phyloP scores from a whole-genome alignment of 1,140 invertebrate genomes.

The Drosophila navojoa region DNA sequence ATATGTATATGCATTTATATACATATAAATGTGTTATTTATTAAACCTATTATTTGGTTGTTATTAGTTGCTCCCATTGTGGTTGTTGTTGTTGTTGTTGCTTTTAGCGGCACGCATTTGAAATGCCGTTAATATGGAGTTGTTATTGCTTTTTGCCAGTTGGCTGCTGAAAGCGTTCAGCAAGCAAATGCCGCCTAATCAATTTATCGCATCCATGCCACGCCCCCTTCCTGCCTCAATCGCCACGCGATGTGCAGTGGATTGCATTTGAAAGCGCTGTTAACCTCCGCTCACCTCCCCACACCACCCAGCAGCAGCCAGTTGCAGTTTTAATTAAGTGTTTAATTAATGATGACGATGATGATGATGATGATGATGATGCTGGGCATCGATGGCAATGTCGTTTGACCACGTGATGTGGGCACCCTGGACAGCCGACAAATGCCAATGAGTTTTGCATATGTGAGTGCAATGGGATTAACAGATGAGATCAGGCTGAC shows the following conservation, averaged over 20 bases:
- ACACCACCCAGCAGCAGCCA: background rate
- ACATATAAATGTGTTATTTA: constrained; percentile 3
- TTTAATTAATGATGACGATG: constrained; percentile 50
- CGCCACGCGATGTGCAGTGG: constrained; percentile 10
- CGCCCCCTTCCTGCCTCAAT: background rate
- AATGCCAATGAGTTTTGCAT: constrained; percentile 42
- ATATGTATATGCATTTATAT: background rate
- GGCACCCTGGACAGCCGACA: constrained; percentile 13
- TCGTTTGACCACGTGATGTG: constrained; percentile 21
- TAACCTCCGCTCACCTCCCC: background rate
- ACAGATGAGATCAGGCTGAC: constrained; percentile 26
- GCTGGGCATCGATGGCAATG: constrained; percentile 34
- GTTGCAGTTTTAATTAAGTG: constrained; percentile 55
- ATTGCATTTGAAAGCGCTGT: constrained; percentile 7
- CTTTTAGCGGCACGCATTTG: constrained; percentile 39
- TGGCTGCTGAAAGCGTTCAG: constrained; percentile 30
- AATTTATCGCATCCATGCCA: constrained; percentile 20
- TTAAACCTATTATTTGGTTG: constrained; percentile 34
- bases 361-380: constrained; percentile 12
- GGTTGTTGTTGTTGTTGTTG: constrained; percentile 12
- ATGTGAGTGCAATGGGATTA: constrained; percentile 26
- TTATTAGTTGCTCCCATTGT: constrained; percentile 28
- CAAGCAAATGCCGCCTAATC: constrained; percentile 45
- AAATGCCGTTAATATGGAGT: constrained; percentile 21
- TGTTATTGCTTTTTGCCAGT: constrained; percentile 22